Base-by-base conservation (phyloP, 1,140 invertebrate species). In the Coenobita brevimanus region DNA sequence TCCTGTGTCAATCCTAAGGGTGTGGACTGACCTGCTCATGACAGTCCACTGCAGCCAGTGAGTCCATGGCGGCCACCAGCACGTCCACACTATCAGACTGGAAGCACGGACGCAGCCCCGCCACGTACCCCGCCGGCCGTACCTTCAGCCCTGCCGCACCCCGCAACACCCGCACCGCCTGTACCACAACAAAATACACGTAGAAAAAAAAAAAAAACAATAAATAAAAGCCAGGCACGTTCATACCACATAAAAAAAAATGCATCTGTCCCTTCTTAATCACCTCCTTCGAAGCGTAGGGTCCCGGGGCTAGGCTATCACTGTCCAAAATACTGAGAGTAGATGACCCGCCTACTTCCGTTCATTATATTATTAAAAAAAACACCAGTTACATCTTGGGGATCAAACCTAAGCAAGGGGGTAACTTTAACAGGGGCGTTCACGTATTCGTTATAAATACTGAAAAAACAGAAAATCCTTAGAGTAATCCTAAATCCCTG, bases 41-140 rank as follows among this genome's bases (percentile, higher is more conserved):
- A 64, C 89, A 90, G 33, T 88, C 73, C 17, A 89, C 82, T 21
- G 62, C 67, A 17, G 73, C 38, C 33, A 90, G 83, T 6, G 89
- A 82, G 62, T 85, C 85, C 89, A 90, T 90, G 76, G 89, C 89
- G 15, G 89, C 89, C 0, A 89, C 83, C 33, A 83, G 54, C 4
- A 90, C 86, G 27, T 78, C 84, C 27, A 89, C 89, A 36, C 82
- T 84, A 43, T 90, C 89, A 10, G 87, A 86, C 24, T 82, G 67
- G 43, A 90, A 90, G 60, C 89, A 90, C 30, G 82, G 87, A 0
- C 87, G 60, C 17, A 90, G 69, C 13, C 86, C 83, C 24, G 87
- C 84, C 38, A 90, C 89, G 78, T 89, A 90, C 27, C 57, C 82
- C 24, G 54, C 41, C 15, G 89, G 82, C 6, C 89, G 85, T 24